These are phyloP conservation scores for Macaca nemestrina DNA, from an alignment of 2,113 vertebrate species.

Conservation along the genomic window DNA sequence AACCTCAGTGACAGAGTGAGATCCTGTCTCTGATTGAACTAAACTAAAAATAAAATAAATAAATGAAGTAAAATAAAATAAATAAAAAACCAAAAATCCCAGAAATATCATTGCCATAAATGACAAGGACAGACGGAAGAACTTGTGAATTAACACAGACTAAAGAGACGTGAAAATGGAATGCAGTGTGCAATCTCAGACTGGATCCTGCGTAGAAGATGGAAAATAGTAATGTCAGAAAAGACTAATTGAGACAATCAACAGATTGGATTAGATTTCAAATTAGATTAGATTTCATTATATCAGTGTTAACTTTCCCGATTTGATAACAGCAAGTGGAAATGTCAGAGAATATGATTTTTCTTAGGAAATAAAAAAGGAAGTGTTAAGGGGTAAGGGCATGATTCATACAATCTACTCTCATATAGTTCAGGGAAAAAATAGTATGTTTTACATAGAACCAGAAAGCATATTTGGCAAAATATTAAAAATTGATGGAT, in stretches of 20 bases:
- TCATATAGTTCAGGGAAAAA: neutral
- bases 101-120: neutral
- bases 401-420: neutral
- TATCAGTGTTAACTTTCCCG: neutral
- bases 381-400: neutral
- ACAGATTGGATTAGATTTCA: neutral
- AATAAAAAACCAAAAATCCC: too few relatives aligned
- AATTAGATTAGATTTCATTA: neutral
- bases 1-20: too few relatives aligned
- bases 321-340: neutral
- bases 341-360: neutral
- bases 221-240: too few relatives aligned
- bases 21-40: too few relatives aligned
- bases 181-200: accelerated
- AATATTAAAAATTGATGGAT: neutral
- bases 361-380: neutral
- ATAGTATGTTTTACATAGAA: neutral
- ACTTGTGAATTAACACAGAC: neutral
- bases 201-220: neutral
- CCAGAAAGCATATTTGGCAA: neutral
- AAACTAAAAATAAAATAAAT: too few relatives aligned
- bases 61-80: too few relatives aligned
- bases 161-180: neutral
- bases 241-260: neutral
- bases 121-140: neutral